These are phyloP conservation scores for Neotragus moschatus DNA, from an alignment of 2,113 vertebrate genomes.

Conservation along the genomic window DNA sequence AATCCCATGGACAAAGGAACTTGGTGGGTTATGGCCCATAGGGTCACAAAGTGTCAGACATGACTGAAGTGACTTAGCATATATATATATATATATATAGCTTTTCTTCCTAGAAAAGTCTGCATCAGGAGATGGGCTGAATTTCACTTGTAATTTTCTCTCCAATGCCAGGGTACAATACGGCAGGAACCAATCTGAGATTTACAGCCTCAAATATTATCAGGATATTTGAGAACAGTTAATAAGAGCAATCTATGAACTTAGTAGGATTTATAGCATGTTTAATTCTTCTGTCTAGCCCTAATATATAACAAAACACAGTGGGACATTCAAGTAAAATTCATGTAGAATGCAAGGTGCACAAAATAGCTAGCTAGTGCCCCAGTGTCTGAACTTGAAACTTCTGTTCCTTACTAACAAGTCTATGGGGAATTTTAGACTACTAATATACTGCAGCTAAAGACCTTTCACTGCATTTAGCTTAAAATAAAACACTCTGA, in stretches of 20 bases:
- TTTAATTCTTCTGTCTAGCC: slow-evolving; percentile 54
- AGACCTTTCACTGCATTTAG: neutral
- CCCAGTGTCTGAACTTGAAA: neutral
- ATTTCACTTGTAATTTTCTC: slow-evolving; percentile 21
- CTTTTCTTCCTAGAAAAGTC: neutral
- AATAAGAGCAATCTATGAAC: slow-evolving; percentile 45
- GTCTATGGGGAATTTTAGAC: neutral
- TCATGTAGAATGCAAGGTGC: neutral
- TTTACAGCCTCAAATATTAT: slow-evolving; percentile 44
- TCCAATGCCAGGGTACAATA: neutral
- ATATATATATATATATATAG: neutral
- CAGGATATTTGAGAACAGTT: slow-evolving; percentile 51
- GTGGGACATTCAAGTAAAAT: slow-evolving; percentile 23
- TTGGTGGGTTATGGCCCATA: neutral
- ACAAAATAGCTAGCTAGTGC: neutral
- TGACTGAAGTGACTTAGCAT: neutral
- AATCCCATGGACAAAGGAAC: neutral
- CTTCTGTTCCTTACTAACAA: neutral
- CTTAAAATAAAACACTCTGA: neutral
- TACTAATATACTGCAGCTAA: neutral
- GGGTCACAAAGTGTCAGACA: neutral
- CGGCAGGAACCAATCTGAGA: neutral
- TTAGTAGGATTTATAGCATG: slow-evolving; percentile 44
- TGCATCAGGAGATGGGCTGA: neutral
- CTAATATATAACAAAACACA: slow-evolving; percentile 36